Base-by-base conservation (phyloP, 2,113 vertebrate species). In the Conger conger region DNA sequence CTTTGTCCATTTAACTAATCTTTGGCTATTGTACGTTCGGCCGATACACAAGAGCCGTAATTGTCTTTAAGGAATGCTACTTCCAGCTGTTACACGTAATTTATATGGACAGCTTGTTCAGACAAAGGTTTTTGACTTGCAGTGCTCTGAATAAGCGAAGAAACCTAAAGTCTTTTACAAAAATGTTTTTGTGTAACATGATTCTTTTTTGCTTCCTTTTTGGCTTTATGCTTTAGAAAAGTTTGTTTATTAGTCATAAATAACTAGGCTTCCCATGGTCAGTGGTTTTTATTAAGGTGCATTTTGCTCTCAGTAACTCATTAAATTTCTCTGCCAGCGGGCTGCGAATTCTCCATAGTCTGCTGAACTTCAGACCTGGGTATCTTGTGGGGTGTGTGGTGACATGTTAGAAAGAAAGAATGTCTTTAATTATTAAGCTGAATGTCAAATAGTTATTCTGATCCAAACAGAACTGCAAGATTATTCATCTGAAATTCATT, bases 51-150 rank as follows among this genome's bases (percentile, higher is more conserved):
- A 73, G 27, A 11, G 8, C 27, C 68, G 30, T 73, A 73, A 33
- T 33, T 33, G 68, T 73, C n/a, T 73, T 33, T 33, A 6, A 73
- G 68, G 68, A 73, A 33, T 73, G 27, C 27, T 73, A 73, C n/a
- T 73, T 73, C 68, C 68, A 73, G 68, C 68, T 73, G 68, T 73
- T 73, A 33, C 68, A n/a, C 7, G 27, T 73, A n/a, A 73, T n/a
- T 73, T 30, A 73, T 33, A 11, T 33, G 33, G 68, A 33, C 27
- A 73, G 27, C 68, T 73, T 33, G 4, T 33, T 73, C 4, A 73
- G 63, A 33, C 9, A 1, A 73, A 73, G 63, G 63, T 30, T 27
- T 73, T n/a, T 73, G 63, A 1, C 1, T n/a, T 73, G 63, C 11
- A 73, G 63, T n/a, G 23, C 27, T 73, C 63, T 2, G n/a, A 73